Base-by-base conservation (phyloP, 2,888 invertebrate genomes). In the Phania funesta region DNA sequence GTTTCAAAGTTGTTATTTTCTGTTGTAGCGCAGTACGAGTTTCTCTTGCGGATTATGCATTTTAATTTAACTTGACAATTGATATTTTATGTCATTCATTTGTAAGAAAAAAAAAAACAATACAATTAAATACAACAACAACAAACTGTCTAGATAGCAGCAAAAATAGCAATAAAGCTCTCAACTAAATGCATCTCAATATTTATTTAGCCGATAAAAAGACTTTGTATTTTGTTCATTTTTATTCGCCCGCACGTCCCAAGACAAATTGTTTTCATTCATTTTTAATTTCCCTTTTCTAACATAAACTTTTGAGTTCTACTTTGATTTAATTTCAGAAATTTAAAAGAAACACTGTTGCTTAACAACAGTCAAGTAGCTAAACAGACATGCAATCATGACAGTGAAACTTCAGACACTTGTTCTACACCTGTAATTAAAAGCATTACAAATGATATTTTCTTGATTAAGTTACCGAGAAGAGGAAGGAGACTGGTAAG, bases 1-100 rank as follows among this genome's bases (percentile, higher is more conserved):
- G 48, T 60, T 64, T 64, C 7, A 52, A 32, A 2, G 8, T 52
- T 46, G 41, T n/a, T 52, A 18, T 41, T 62, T 46, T 11, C 32
- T 60, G 11, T 38, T 58, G 18, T 60, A 52, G 38, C 41, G 11
- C 60, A 50, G 58, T 58, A 48, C 71, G 32, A 64, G 24, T 44
- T 5, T 74, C 64, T 74, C 64, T 65, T 65, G 54, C 32, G 64
- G 24, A 16, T 56, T 74, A 18, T 73, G 64, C 82, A 79, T 77
- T 60, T 73, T 81, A 77, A 77, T 73, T 81, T 44, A 79, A 78
- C 68, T 56, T 75, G 79, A 75, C 82, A 82, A 82, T 82, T 82
- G 82, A 82, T 79, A 82, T 79, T 82, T 82, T 82, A 75, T 82
- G 79, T 78, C 82, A 82, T 79, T 82, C 82, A 82, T 65, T 81